phyloP scores from a whole-genome alignment of 2,113 vertebrate genomes.

The Tupaia tana region DNA sequence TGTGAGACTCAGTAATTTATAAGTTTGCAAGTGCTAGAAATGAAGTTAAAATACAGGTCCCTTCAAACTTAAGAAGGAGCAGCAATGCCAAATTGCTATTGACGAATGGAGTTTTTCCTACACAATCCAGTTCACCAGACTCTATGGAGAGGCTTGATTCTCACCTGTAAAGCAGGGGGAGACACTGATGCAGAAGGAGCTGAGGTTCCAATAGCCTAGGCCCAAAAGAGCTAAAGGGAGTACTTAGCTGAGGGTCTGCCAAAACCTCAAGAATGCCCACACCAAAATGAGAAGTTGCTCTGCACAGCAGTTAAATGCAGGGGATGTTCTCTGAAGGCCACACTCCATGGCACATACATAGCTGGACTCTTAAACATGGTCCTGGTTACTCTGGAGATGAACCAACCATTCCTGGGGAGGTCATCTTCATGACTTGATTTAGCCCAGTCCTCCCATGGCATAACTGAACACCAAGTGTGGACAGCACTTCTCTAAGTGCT shows the following conservation, averaged over 20 bases:
- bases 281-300: neutral
- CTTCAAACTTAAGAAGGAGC: neutral
- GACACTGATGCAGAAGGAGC: neutral
- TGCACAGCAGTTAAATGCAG: neutral
- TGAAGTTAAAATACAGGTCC: neutral
- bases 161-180: neutral
- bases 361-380: neutral
- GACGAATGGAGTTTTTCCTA: neutral
- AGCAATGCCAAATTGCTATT: neutral
- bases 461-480: neutral
- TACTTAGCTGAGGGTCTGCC: neutral
- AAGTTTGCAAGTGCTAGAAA: neutral
- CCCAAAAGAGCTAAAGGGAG: neutral
- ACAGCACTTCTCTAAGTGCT: neutral
- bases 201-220: neutral
- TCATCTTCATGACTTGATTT: neutral
- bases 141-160: neutral
- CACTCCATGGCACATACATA: neutral
- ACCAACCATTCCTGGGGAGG: neutral
- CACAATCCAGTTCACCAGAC: neutral
- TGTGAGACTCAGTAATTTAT: neutral
- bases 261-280: neutral
- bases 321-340: neutral
- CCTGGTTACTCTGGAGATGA: neutral
- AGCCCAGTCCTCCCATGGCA: rapidly evolving